These are phyloP conservation scores for Indicator indicator DNA, from an alignment of 2,113 vertebrate genomes.

Conservation along the genomic window DNA sequence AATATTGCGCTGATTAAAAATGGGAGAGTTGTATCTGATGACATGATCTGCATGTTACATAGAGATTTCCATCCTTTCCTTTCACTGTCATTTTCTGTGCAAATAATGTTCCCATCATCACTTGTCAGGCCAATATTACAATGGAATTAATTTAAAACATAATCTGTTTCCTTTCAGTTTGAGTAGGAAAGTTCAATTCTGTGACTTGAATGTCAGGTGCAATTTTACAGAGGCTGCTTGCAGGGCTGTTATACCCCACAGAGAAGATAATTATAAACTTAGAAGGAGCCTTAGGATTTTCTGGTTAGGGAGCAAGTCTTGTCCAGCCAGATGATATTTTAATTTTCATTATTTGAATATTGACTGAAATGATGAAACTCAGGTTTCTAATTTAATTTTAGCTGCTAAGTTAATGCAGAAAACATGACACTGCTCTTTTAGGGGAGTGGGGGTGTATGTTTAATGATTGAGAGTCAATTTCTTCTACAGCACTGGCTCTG, in stretches of 20 bases:
- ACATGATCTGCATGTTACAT: neutral
- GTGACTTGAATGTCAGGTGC: slow-evolving; percentile 41
- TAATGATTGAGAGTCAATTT: neutral
- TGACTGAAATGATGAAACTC: slow-evolving; percentile 7
- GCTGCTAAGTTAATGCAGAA: neutral
- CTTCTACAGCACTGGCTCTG: neutral
- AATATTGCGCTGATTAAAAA: neutral
- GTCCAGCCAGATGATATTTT: slow-evolving; percentile 56
- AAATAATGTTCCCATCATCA: slow-evolving; percentile 11
- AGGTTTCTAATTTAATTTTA: slow-evolving; percentile 7
- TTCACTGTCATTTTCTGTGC: neutral
- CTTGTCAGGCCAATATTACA: slow-evolving; percentile 1
- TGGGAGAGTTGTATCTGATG: neutral
- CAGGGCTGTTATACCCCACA: slow-evolving; percentile 1
- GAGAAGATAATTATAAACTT: slow-evolving; percentile 61
- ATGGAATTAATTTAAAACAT: slow-evolving; percentile 55
- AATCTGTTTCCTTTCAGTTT: slow-evolving; percentile 25
- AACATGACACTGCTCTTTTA: neutral
- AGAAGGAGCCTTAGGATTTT: slow-evolving; percentile 44
- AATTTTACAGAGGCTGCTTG: slow-evolving; percentile 27
- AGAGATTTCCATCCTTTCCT: neutral
- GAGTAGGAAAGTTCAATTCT: slow-evolving; percentile 45
- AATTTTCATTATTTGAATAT: slow-evolving; percentile 35
- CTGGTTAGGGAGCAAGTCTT: neutral
- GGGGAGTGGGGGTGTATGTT: neutral